These are phyloP conservation scores for Poecile atricapillus DNA, from an alignment of 2,113 vertebrate species.

Conservation along the genomic window DNA sequence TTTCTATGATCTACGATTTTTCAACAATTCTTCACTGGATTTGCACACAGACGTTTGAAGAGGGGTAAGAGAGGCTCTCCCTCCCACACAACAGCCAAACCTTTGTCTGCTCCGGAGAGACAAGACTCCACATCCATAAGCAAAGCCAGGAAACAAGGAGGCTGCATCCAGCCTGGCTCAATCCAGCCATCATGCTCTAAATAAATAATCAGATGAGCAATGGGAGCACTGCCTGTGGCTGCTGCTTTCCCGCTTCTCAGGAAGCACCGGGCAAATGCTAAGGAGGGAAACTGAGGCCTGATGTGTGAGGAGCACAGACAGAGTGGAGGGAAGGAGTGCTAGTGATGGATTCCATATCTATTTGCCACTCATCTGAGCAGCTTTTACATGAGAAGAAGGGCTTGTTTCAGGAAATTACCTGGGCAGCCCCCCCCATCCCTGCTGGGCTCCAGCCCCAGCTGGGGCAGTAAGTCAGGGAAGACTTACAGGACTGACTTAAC, in stretches of 20 bases:
- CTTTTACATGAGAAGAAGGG: background rate
- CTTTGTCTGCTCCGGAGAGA: background rate
- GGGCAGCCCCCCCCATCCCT: background rate
- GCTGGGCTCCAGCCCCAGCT: background rate
- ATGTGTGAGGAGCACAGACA: background rate
- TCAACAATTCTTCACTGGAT: background rate
- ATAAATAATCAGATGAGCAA: conserved; percentile 30
- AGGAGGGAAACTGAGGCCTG: background rate
- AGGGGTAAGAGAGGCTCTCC: background rate
- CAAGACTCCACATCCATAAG: rapidly evolving
- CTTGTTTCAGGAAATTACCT: background rate
- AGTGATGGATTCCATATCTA: background rate
- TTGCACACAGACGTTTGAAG: background rate
- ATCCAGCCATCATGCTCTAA: background rate
- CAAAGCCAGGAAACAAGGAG: background rate
- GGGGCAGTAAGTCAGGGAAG: rapidly evolving
- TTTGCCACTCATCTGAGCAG: background rate
- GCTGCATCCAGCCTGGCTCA: background rate
- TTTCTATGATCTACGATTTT: background rate
- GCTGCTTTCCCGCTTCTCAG: rapidly evolving
- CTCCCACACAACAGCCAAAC: background rate
- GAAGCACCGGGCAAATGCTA: rapidly evolving
- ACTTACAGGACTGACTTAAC: background rate
- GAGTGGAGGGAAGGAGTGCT: background rate
- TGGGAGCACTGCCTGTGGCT: rapidly evolving